Base-by-base conservation (phyloP, 2,888 invertebrate genomes). In the Lydus trimaculatus region DNA sequence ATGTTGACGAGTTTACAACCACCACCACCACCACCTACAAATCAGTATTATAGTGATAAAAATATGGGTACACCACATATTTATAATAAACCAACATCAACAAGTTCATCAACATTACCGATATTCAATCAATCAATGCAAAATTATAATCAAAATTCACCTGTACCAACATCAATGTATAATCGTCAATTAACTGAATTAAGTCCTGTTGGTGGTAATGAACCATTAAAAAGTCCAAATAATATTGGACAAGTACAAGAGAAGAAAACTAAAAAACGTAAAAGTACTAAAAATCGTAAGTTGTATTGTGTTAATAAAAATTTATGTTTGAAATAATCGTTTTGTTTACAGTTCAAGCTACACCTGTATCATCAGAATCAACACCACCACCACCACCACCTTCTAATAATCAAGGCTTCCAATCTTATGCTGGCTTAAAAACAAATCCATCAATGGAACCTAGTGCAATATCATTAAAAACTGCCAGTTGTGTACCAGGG, bases 401-500 rank as follows among this genome's bases (percentile, higher is more conserved):
- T 65, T 11, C 73, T 56, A 73, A 65, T 8, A 85, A 82, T 71
- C 87, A 86, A 77, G 89, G 89, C 74, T 90, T 90, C 80, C 90
- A 90, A 75, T 87, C 90, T 15, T 90, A 90, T 76, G 87, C 88
- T 0, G 89, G 88, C 7, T 79, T 89, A 17, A 89, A 89, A 73
- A 65, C 81, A 4, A 67, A 75, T 61, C 65, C 79, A 8, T 63
- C 78, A 15, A 79, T 82, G 66, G 86, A 85, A 76, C 84, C 85
- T 28, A 82, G 83, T 73, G 87, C 87, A 72, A 90, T 92, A 75
- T 88, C 90, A 13, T 81, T 92, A 61, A 90, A 93, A 77, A 90
- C 92, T 61, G 87, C 90, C 5, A 90, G 90, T 76, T 91, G 93
- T 81, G 93, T 94, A 72, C 90, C 94, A 8, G 91, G 93, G 31